phyloP scores from a whole-genome alignment of 2,797 vertebrate species.

The Sandelia bainsii region DNA sequence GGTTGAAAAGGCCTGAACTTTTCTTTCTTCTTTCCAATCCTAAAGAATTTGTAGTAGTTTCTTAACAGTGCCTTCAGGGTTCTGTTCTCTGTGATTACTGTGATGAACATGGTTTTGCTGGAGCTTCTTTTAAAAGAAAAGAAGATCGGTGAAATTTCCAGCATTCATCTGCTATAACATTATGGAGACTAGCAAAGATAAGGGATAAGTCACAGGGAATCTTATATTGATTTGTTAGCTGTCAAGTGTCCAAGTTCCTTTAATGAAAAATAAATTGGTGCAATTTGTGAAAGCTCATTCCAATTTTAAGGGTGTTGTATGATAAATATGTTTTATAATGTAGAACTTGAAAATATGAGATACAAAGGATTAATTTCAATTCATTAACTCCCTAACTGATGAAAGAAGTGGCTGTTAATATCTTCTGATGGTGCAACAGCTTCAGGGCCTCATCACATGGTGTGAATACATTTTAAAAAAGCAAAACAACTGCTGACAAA shows the following conservation, averaged over 20 bases:
- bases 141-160: background rate
- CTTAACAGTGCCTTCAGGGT: constrained; percentile 13
- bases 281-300: background rate
- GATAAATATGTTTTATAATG: constrained; percentile 1
- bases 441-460: constrained; percentile 51
- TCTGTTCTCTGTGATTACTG: constrained; percentile 21
- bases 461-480: constrained; percentile 1
- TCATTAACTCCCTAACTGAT: background rate
- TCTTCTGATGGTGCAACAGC: background rate
- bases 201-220: background rate
- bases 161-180: background rate
- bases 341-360: background rate
- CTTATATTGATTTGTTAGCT: background rate
- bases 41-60: background rate
- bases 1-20: constrained; percentile 2
- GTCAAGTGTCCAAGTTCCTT: background rate
- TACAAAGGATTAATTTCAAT: background rate
- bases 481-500: constrained; percentile 23
- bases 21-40: constrained; percentile 21
- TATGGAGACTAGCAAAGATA: constrained; percentile 10
- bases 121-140: constrained; percentile 4
- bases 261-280: background rate
- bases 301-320: background rate
- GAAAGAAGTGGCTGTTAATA: constrained; percentile 14
- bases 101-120: constrained; percentile 16